Evolutionary conservation across 2,797 vertebrate genomes (phyloP).

Genomic region (Parauchenoglanis ngamensis): DNA sequence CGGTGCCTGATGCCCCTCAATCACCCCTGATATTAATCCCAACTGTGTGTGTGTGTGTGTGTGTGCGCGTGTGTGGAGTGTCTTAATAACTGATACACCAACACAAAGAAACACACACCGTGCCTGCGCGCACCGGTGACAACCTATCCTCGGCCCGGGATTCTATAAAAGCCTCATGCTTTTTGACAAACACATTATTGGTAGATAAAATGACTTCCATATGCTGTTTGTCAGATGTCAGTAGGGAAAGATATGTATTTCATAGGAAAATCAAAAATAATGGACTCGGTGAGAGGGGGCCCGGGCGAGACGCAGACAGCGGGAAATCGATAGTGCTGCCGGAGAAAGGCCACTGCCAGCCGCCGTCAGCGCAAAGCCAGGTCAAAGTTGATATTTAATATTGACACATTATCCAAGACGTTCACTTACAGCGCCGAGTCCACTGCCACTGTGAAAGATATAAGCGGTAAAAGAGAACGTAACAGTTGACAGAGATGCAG

Average conservation of each 20-base stretch:
- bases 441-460: slow-evolving; percentile 66
- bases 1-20: slow-evolving; percentile 45
- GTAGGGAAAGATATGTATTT: slow-evolving; percentile 82
- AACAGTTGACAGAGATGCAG: slow-evolving; percentile 37
- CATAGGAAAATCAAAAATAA: slow-evolving; percentile 89
- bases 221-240: slow-evolving; percentile 90
- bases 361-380: slow-evolving; percentile 62
- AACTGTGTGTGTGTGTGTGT: slow-evolving; percentile 29
- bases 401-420: slow-evolving; percentile 83
- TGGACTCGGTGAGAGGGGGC: slow-evolving; percentile 78
- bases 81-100: slow-evolving; percentile 48
- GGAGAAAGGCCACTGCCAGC: slow-evolving; percentile 61
- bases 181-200: slow-evolving; percentile 86
- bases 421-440: slow-evolving; percentile 78
- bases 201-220: slow-evolving; percentile 86
- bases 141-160: slow-evolving; percentile 72
- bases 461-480: neutral
- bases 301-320: slow-evolving; percentile 70
- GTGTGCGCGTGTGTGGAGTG: slow-evolving; percentile 33
- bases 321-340: slow-evolving; percentile 80
- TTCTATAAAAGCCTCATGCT: slow-evolving; percentile 80
- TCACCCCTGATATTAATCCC: slow-evolving; percentile 53
- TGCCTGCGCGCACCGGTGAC: slow-evolving; percentile 71
- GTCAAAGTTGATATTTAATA: slow-evolving; percentile 81
- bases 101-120: slow-evolving; percentile 41